phyloP scores from a whole-genome alignment of 2,113 vertebrate genomes.

The Lagopus leucura region DNA sequence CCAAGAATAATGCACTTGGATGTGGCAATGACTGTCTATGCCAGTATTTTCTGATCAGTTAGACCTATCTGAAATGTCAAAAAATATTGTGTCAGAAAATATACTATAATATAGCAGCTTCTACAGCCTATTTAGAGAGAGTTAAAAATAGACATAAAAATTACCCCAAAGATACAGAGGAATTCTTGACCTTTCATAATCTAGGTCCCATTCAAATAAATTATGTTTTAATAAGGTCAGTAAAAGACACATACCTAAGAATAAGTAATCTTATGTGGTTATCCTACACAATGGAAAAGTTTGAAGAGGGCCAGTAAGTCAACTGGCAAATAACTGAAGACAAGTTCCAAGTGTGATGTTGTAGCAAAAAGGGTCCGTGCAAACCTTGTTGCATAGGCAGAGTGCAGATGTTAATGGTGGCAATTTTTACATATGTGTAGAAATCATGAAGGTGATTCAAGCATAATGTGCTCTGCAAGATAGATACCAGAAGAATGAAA shows the following conservation, averaged over 20 bases:
- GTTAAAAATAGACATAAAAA: conserved; percentile 34
- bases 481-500: not conserved
- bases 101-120: not conserved
- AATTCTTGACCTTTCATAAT: conserved; percentile 20
- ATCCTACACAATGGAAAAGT: not conserved
- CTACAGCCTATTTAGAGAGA: not conserved
- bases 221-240: not conserved
- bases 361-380: not conserved
- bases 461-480: not conserved
- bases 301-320: not conserved
- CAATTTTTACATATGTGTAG: not conserved
- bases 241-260: not conserved
- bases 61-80: not conserved
- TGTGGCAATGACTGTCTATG: not conserved
- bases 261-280: not conserved
- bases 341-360: not conserved
- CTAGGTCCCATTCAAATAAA: not conserved
- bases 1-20: not conserved
- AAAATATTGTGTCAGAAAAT: conserved; percentile 21
- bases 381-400: not conserved
- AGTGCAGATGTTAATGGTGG: not conserved
- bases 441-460: not conserved
- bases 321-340: not conserved
- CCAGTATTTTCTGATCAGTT: not conserved
- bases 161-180: not conserved